phyloP scores from a whole-genome alignment of 2,797 vertebrate genomes.

The Gadopsis marmoratus region DNA sequence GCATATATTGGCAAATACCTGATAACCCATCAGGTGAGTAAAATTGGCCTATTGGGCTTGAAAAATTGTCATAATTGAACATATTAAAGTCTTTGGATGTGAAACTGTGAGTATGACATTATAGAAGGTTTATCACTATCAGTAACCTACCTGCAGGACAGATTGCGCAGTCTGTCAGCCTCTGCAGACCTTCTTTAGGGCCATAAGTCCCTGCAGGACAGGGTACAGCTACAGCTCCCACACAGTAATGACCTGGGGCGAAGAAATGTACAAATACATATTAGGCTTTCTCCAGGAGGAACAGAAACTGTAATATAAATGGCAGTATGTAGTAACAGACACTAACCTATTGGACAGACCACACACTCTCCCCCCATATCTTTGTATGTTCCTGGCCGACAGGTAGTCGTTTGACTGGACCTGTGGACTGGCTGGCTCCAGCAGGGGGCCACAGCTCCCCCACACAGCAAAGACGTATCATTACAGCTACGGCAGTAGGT shows the following conservation, averaged over 20 bases:
- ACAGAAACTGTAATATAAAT: not conserved
- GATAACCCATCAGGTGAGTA: not conserved
- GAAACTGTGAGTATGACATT: not conserved
- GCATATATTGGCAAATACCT: not conserved
- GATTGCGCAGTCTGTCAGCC: constrained; percentile 79
- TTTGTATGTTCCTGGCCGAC: constrained; percentile 82
- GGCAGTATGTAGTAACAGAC: not conserved
- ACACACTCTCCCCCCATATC: constrained; percentile 74
- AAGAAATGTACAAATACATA: constrained; percentile 18
- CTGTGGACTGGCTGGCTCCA: constrained; percentile 70
- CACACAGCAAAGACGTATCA: constrained; percentile 68
- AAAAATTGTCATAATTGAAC: constrained; percentile 1
- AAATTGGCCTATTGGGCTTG: constrained; percentile 1
- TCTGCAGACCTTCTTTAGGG: constrained; percentile 76
- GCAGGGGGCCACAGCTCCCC: constrained; percentile 46
- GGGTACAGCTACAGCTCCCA: constrained; percentile 69
- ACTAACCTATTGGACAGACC: constrained; percentile 82
- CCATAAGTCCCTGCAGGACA: constrained; percentile 88
- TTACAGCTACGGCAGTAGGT: constrained; percentile 80
- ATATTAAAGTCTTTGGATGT: not conserved
- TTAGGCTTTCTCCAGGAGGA: not conserved
- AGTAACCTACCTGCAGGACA: constrained; percentile 85
- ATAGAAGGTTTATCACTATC: not conserved
- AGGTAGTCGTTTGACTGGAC: constrained; percentile 70
- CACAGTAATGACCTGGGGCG: constrained; percentile 86